These are phyloP conservation scores for Melanaphis sacchari DNA, from an alignment of 1,140 invertebrate genomes.

Conservation along the genomic window DNA sequence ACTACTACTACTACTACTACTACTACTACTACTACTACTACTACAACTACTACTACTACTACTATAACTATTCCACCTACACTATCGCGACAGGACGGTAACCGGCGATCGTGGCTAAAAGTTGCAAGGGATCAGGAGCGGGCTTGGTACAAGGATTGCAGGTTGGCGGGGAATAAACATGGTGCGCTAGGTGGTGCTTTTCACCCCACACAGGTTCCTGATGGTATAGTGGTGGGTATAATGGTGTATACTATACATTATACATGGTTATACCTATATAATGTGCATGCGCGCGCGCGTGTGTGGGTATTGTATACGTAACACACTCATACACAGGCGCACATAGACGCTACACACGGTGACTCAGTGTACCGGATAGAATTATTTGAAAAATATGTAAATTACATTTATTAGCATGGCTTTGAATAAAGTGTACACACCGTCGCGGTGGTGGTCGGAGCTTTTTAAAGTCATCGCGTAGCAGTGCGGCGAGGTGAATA, in stretches of 20 bases:
- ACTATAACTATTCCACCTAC: too few relatives aligned
- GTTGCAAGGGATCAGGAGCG: background rate
- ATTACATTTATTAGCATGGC: slow-evolving; percentile 56
- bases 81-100: background rate
- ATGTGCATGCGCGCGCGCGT: background rate
- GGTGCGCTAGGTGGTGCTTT: background rate
- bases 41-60: background rate
- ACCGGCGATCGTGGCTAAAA: background rate
- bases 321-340: background rate
- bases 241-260: background rate
- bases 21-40: background rate
- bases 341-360: background rate
- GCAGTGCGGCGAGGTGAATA: background rate
- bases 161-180: background rate
- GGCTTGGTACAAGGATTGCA: background rate
- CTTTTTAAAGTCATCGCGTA: slow-evolving; percentile 22
- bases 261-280: background rate
- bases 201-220: background rate
- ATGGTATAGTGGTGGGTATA: background rate
- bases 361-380: slow-evolving; percentile 58
- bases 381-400: slow-evolving; percentile 58
- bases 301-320: background rate
- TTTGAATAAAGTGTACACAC: slow-evolving; percentile 51
- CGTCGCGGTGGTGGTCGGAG: slow-evolving; percentile 31
- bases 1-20: background rate